These are phyloP conservation scores for Natrix natrix DNA, from an alignment of 2,797 vertebrate genomes.

Conservation along the genomic window DNA sequence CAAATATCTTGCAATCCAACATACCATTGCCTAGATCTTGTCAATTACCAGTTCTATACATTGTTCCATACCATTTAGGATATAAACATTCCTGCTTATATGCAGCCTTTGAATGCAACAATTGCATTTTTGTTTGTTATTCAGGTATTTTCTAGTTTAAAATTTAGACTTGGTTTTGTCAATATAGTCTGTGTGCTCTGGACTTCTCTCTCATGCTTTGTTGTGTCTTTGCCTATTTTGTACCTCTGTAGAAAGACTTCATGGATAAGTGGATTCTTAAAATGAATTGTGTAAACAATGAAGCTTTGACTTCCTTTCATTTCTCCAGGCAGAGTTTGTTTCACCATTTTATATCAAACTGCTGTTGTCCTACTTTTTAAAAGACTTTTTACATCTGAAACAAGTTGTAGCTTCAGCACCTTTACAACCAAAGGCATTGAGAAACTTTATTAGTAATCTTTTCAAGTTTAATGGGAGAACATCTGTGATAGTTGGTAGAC, in stretches of 20 bases:
- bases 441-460: constrained; percentile 1
- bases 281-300: constrained; percentile 8
- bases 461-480: neutral
- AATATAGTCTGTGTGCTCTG: neutral
- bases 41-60: neutral
- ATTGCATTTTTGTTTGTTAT: neutral
- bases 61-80: neutral
- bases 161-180: constrained; percentile 2
- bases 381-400: neutral
- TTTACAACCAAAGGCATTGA: neutral
- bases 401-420: neutral
- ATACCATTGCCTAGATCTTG: neutral
- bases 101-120: neutral
- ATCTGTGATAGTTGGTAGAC: neutral
- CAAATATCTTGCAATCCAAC: neutral
- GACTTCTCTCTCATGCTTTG: neutral
- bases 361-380: constrained; percentile 15
- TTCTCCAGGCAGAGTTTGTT: neutral
- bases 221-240: neutral
- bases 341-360: neutral
- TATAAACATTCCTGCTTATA: neutral
- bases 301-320: constrained; percentile 16
- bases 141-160: neutral
- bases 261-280: constrained; percentile 24
- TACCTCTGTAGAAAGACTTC: neutral